Base-by-base conservation (phyloP, 2,888 invertebrate species). In the Chydorus sphaericus region DNA sequence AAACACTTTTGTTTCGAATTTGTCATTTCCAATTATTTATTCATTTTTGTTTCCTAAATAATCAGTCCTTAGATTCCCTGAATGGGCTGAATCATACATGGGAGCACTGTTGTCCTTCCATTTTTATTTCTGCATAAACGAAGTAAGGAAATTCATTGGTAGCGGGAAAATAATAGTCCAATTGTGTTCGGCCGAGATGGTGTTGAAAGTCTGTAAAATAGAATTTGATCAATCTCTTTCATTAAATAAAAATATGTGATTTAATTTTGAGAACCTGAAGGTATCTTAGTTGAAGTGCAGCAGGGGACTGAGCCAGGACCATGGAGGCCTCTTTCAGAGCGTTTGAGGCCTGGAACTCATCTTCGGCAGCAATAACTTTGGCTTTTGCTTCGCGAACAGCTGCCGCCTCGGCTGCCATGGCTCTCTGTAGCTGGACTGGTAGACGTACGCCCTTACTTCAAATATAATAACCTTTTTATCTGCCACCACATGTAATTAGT, bases 181-280 rank as follows among this genome's bases (percentile, higher is more conserved):
- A 70, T 96, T 94, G 77, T 94, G 94, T 77, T 96, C 96, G 29
- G 93, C 90, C 26, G 93, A 92, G 67, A 94, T 94, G 58, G 92
- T 89, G 74, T 90, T 94, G 66, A 96, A 74, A 1, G 96, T 94
- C 86, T 96, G 82, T 52, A 75, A 73, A 63, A 64, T 60, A 65
- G 62, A 59, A 60, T 51, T 48, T 36, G 11, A 28, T 11, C n/a
- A n/a, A 7, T n/a, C 56, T 30, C 26, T 1, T 5, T 11, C n/a
- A 11, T 10, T 10, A 37, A 51, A 23, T 49, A n/a, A 14, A 20
- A 51, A 50, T 28, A 65, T 67, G 86, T 88, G 80, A 88, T 88
- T 58, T n/a, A n/a, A n/a, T n/a, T n/a, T n/a, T n/a, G n/a, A n/a
- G n/a, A n/a, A n/a, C n/a, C n/a, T n/a, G n/a, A n/a, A 93, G 74